Percentiles rank a stretch among this genome's conserved stretches.
These are phyloP conservation scores for Luperina nickerlii DNA, from an alignment of 2,888 invertebrate genomes.

Conservation along the genomic window DNA sequence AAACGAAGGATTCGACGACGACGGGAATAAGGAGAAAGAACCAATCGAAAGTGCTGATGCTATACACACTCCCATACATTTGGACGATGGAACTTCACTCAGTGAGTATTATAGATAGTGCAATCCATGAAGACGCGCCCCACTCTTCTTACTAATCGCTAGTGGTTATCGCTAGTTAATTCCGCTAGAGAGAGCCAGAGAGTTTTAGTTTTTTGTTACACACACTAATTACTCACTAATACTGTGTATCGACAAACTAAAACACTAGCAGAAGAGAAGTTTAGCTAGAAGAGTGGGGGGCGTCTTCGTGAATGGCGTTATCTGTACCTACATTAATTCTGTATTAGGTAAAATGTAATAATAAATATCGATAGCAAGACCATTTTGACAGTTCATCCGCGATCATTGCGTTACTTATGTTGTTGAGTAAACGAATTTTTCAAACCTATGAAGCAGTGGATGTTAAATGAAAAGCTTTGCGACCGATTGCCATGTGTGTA, in stretches of 20 bases:
- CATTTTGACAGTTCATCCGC: not conserved
- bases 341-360: too few species aligned
- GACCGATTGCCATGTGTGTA: not conserved
- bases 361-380: not conserved
- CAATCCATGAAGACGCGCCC: too few species aligned
- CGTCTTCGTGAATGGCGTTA: too few species aligned
- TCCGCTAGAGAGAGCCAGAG: too few species aligned
- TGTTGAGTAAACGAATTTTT: not conserved
- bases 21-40: constrained; percentile 75
- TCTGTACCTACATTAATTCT: too few species aligned
- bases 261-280: too few species aligned
- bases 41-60: constrained; percentile 78
- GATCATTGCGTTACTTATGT: not conserved
- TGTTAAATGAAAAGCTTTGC: not conserved
- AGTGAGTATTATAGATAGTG: constrained; percentile 74
- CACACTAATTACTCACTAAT: too few species aligned
- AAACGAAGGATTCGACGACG: constrained; percentile 84
- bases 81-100: constrained; percentile 85
- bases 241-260: too few species aligned
- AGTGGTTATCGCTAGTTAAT: too few species aligned
- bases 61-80: constrained; percentile 81
- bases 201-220: too few species aligned
- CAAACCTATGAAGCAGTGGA: not conserved
- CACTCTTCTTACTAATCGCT: too few species aligned
- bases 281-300: too few species aligned